phyloP scores from a whole-genome alignment of 2,888 invertebrate species.

The Clivina fossor region DNA sequence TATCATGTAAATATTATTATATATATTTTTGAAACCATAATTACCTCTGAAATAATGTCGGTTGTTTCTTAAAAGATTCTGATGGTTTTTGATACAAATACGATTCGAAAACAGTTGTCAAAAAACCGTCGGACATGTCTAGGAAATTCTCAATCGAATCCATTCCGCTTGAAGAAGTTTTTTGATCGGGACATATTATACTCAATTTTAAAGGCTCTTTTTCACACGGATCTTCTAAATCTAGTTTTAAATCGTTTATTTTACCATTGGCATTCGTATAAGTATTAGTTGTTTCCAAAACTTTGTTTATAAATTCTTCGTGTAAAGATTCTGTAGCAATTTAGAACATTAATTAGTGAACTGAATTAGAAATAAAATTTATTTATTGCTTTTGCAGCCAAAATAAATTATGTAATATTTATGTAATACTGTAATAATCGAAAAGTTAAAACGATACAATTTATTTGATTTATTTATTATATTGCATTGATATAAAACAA shows the following conservation, averaged over 20 bases:
- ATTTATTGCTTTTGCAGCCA: not conserved
- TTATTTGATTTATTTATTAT: too few relatives aligned
- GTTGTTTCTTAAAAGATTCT: constrained; percentile 4
- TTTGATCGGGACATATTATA: constrained; percentile 43
- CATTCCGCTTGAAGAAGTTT: constrained; percentile 46
- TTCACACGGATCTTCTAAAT: constrained; percentile 21
- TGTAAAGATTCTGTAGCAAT: constrained; percentile 50
- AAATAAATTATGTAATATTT: not conserved
- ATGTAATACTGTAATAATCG: not conserved
- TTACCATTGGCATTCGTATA: constrained; percentile 32
- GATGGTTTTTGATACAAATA: constrained; percentile 48
- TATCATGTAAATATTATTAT: not conserved
- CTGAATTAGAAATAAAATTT: too few relatives aligned
- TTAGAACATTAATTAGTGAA: too few relatives aligned
- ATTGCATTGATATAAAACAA: too few relatives aligned
- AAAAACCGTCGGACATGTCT: constrained; percentile 50
- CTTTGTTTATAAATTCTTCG: constrained; percentile 46
- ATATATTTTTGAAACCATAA: constrained; percentile 13
- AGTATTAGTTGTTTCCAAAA: constrained; percentile 44
- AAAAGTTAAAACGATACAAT: constrained; percentile 18
- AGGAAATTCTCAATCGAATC: constrained; percentile 48
- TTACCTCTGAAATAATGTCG: constrained; percentile 44
- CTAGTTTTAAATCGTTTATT: constrained; percentile 7
- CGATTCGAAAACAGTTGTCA: constrained; percentile 54
- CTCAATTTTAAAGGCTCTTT: constrained; percentile 39